Conservation (phyloP, 1,140 invertebrate species). For the Onthophagus taurus region DNA sequence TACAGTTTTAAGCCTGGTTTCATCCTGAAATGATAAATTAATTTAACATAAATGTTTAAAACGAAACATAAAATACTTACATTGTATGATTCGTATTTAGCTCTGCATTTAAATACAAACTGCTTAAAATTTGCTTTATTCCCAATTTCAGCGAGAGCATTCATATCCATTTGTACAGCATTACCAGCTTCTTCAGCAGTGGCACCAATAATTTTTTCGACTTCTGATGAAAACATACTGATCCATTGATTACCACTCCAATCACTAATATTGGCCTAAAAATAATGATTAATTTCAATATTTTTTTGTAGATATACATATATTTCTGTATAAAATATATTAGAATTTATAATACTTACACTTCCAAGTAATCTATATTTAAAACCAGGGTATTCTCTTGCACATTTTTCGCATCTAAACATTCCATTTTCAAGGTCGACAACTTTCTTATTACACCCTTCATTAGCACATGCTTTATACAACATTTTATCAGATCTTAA, state of each 20-base stretch:
- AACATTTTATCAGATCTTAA: conserved; percentile 69
- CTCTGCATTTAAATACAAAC: conserved; percentile 71
- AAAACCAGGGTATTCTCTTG: conserved; percentile 71
- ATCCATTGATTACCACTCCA: conserved; percentile 73
- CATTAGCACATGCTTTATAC: conserved; percentile 82
- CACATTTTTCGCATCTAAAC: conserved; percentile 93
- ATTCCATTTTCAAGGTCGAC: conserved; percentile 78
- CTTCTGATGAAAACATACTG: conserved; percentile 81
- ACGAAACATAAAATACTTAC: conserved; percentile 43
- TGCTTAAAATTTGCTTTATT: conserved; percentile 66
- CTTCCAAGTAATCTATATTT: conserved; percentile 75
- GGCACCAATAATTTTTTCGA: conserved; percentile 69
- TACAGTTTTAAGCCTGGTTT: conserved; percentile 67
- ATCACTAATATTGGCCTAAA: conserved; percentile 70
- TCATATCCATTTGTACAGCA: conserved; percentile 51
- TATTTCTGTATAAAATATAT: too few species aligned
- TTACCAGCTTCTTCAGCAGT: conserved; percentile 70
- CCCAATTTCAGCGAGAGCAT: conserved; percentile 53
- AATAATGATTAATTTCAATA: conserved; percentile 15
- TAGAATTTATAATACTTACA: conserved; percentile 59
- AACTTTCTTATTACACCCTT: conserved; percentile 88
- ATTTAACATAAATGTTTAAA: conserved; percentile 9
- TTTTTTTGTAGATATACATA: too few species aligned
- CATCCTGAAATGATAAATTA: conserved; percentile 55
- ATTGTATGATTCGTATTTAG: conserved; percentile 85